Evolutionary conservation across 2,888 invertebrate genomes (phyloP).

Genomic region (Leucozona laternaria): DNA sequence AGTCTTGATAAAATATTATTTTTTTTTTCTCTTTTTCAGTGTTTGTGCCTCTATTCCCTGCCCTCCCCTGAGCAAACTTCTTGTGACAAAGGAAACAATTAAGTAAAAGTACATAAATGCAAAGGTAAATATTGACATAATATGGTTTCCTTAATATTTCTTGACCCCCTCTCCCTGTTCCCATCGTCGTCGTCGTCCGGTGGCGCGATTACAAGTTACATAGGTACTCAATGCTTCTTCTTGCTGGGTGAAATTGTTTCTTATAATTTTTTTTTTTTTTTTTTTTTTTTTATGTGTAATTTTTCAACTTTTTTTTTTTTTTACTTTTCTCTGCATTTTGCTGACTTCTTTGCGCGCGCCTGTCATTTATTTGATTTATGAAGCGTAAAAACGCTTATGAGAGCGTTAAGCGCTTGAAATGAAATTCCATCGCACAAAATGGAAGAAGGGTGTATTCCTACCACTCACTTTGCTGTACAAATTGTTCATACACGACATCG

Average conservation of each 20-base stretch:
- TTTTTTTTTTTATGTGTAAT: background rate
- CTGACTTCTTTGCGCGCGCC: conserved; percentile 26
- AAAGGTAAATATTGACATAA: conserved; percentile 51
- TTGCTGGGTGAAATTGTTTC: conserved; percentile 26
- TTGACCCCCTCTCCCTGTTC: background rate
- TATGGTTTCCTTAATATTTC: conserved; percentile 39
- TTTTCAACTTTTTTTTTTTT: background rate
- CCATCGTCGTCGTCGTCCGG: background rate
- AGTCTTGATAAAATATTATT: conserved; percentile 10
- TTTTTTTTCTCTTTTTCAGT: background rate
- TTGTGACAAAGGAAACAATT: conserved; percentile 19
- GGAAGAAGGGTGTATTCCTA: conserved; percentile 44
- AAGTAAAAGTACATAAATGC: conserved; percentile 24
- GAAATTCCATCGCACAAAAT: conserved; percentile 67
- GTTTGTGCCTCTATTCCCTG: background rate
- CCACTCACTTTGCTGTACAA: background rate
- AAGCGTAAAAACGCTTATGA: conserved; percentile 70
- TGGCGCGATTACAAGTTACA: background rate
- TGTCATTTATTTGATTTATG: conserved; percentile 70
- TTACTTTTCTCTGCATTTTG: conserved; percentile 12
- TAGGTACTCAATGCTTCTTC: conserved; percentile 2
- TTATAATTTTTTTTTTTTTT: conserved; percentile 29
- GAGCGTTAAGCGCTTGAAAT: conserved; percentile 57
- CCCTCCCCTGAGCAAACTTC: background rate
- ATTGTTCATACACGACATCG: background rate